Evolutionary conservation across 2,888 invertebrate species (phyloP).

Genomic region (Papilio elwesi): DNA sequence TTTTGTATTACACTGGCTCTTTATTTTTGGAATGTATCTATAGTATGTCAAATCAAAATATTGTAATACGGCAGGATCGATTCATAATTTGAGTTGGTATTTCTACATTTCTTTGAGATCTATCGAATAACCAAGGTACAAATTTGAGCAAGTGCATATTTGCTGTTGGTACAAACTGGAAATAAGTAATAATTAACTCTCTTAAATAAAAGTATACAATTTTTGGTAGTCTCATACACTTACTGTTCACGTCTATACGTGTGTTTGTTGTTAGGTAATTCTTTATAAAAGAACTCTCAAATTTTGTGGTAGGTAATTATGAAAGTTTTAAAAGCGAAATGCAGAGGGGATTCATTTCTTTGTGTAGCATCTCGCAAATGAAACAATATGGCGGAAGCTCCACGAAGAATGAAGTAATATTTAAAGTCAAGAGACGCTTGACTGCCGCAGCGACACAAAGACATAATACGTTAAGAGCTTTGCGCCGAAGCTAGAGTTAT

Average conservation of each 20-base stretch:
- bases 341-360: slow-evolving; percentile 25
- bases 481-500: slow-evolving; percentile 20
- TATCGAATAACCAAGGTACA: not conserved
- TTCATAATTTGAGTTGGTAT: too few relatives aligned
- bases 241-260: not conserved
- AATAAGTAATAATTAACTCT: not conserved
- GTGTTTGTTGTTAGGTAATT: not conserved
- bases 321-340: slow-evolving; percentile 28
- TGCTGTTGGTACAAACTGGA: not conserved
- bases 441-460: slow-evolving; percentile 24
- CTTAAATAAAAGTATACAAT: not conserved
- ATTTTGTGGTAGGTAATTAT: slow-evolving; percentile 25
- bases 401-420: slow-evolving; percentile 31
- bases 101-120: not conserved
- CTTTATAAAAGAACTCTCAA: slow-evolving; percentile 2
- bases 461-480: slow-evolving; percentile 29
- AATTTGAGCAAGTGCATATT: not conserved
- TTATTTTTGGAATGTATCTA: too few relatives aligned
- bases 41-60: too few relatives aligned
- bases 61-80: too few relatives aligned
- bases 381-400: slow-evolving; percentile 25
- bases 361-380: slow-evolving; percentile 22
- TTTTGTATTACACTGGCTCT: too few relatives aligned
- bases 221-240: not conserved
- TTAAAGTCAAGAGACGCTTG: slow-evolving; percentile 30